Conservation (phyloP, 2,888 invertebrate species). For the Cryptocheilus praepositus region DNA sequence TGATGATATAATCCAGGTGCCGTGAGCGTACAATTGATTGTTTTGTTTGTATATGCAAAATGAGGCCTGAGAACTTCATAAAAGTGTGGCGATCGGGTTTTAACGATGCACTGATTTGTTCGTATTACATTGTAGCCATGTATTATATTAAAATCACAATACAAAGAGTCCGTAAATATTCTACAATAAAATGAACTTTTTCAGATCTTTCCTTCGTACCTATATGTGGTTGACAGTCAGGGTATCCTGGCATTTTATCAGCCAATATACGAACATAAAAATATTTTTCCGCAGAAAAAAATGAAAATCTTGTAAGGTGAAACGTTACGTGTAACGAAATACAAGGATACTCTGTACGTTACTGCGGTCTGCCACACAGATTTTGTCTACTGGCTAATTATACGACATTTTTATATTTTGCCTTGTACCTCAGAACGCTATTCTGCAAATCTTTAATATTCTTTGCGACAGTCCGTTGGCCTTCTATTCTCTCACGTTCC, state of each 20-base stretch:
- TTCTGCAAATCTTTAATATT: conserved; percentile 60
- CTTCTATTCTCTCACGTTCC: conserved; percentile 56
- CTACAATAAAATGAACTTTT: conserved; percentile 37
- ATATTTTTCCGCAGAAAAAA: neutral
- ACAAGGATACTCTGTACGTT: neutral
- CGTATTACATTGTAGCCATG: conserved; percentile 78
- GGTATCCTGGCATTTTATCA: no score
- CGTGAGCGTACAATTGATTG: conserved; percentile 75
- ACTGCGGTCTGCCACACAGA: no score
- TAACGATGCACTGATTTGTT: conserved; percentile 79
- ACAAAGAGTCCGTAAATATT: conserved; percentile 79
- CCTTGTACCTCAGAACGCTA: conserved; percentile 64
- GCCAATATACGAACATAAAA: no score
- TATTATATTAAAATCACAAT: conserved; percentile 79
- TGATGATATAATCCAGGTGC: conserved; percentile 77
- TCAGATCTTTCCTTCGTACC: neutral
- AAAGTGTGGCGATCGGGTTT: conserved; percentile 78
- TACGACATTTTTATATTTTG: neutral
- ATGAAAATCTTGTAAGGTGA: neutral
- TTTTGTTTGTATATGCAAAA: conserved; percentile 77
- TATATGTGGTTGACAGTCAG: no score
- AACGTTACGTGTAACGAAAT: no score
- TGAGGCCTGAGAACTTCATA: conserved; percentile 77
- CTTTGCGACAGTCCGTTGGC: conserved; percentile 51
- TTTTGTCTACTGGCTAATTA: neutral